Base-by-base conservation (phyloP, 1,140 invertebrate genomes). In the Paracyclopina nana region DNA sequence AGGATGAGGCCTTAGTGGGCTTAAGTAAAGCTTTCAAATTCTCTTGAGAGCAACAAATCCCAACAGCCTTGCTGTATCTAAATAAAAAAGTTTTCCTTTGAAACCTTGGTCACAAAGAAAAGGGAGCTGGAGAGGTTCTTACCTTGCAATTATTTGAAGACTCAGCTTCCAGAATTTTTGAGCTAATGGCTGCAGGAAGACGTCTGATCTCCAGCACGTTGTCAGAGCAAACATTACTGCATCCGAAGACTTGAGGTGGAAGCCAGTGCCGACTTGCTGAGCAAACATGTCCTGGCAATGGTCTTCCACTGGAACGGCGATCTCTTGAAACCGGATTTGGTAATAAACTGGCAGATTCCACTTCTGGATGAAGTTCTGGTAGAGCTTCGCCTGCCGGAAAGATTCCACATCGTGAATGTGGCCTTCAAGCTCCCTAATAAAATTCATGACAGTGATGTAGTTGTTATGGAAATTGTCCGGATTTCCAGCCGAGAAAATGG, bases 291-390 rank as follows among this genome's bases (percentile, higher is more conserved):
- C 63, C 46, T 61, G 65, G 29, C 82, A 62, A 20, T 68, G 60
- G 49, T 65, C 65, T 62, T 83, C 80, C 43, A 78, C 67, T 9
- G 58, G 62, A 55, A 77, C 75, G 42, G 79, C 83, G 61, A 91
- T 82, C 70, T 90, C 82, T 71, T 90, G 84, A 69, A 87, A 73
- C 72, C 73, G 71, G 59, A 94, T 87, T 70, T 94, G 87, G 66
- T 86, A 94, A 63, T 95, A 92, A 14, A 95, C 84, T 26, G 85
- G 80, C 24, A 94, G 69, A 68, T 91, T 92, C 82, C 88, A 95
- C 58, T 81, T 79, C 50, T 76, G 73, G 43, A 84, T 69, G 64
- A 91, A 87, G 41, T 58, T 60, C 14, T 62, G 59, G 56, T 69
- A 70, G 18, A 24, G 16, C 4, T 3, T 14, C n/a, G 11, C 27